Base-by-base conservation (phyloP, 2,113 vertebrate genomes). In the Oophaga pumilio region DNA sequence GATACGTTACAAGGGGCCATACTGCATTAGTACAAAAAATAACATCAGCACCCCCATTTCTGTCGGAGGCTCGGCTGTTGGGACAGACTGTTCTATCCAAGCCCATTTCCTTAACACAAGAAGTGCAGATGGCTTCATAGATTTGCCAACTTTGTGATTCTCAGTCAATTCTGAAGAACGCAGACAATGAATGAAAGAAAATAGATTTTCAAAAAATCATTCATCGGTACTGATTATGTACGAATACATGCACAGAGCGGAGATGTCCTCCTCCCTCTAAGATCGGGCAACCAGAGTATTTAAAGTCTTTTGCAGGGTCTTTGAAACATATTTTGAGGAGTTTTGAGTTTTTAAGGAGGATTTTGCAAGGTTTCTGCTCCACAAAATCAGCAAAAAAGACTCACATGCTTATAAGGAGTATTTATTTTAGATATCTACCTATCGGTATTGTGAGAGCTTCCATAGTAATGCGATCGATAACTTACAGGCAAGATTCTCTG, bases 51-150 rank as follows among this genome's bases (percentile, higher is more conserved):
- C 43, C 18, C 71, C 50, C 43, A 12, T 49, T 74, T 74, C 71
- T 50, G 7, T 73, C 69, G 5, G 9, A 22, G 71, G 18, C 50
- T 74, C 43, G 33, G 43, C 22, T 10, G 6, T 74, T 74, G 71
- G 71, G 4, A 74, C 71, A 74, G 33, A 74, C 17, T 74, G 71
- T 74, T 74, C 71, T 74, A 50, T 50, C 17, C 71, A 74, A 74
- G 71, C 18, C 71, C 43, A 74, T 74, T 50, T 50, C 49, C 68
- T 49, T 20, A 28, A 26, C 66, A 33, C 28, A 18, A 28, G 33
- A 43, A 20, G 43, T 73, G 22, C 71, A 74, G 71, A 74, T 74
- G 71, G 71, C 6, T 22, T 22, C 10, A 20, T 10, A 4, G 71
- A 50, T 8, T 49, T 74, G 71, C 71, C 71, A 74, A 9, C 3